Evolutionary conservation across 2,113 vertebrate genomes (phyloP), one percentile per base, ranked within the genome.

Genomic region (Paratilapia polleni): DNA sequence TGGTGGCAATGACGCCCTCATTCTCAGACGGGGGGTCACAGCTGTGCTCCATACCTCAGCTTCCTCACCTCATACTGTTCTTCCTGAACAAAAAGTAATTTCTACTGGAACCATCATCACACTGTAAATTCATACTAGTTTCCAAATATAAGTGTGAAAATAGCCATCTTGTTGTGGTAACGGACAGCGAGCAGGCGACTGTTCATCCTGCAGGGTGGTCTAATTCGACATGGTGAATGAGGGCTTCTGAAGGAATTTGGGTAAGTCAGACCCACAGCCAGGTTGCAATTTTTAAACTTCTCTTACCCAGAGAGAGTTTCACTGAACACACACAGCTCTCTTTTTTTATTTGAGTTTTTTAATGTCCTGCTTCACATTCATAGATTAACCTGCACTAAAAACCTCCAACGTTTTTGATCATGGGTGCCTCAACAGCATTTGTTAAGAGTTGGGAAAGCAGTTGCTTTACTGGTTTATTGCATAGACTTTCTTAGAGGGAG

Each of bases 121-220:
- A 59, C 68, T 84, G 81, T 80, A 68, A 73, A 77, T 84, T 47
- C 62, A 80, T 81, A 36, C 6, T 13, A 36, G 34, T 68, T 77
- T 26, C 52, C 57, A 54, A 79, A 78, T 77, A 38, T 38, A 17
- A 79, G 56, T 56, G 83, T 88, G 79, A 77, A 91, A 83, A 63
- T 20, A 73, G 85, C 12, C 13, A 49, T 66, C 47, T 59, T 12
- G 61, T 68, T 80, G 63, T 52, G 70, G 85, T 66, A 78, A 78
- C 31, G 17, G 70, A 74, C 77, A 22, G 54, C 26, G 49, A 34
- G 82, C 70, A 60, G 85, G 78, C 17, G 22, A 62, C 58, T 59
- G 36, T 68, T 36, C 22, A 13, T 86, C 88, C 80, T 87, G 78
- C 91, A 82, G 80, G 93, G 92, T 95, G 92, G 94, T 90, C 92